Evolutionary conservation across 2,888 invertebrate species (phyloP), one percentile per base, ranked within the genome.

Genomic region (Drosophila mimica): DNA sequence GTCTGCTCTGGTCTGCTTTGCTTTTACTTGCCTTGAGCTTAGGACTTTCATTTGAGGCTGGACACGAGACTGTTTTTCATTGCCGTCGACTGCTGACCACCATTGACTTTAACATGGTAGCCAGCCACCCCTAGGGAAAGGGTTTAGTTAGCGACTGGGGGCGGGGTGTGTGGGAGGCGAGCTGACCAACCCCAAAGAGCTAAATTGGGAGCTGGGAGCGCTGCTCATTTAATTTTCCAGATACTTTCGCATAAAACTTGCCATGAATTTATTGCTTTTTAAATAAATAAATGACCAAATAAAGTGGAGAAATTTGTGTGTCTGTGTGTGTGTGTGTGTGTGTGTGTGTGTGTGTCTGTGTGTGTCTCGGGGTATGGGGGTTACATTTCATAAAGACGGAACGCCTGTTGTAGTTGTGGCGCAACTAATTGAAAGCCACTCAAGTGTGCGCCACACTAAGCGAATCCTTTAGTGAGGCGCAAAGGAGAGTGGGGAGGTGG

Each of bases 351-450:
- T 48, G 36, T 13, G 36, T 4, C n/a, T 6, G 31, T 0, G 48
- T 31, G 30, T 11, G 25, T 30, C 20, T 33, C 4, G 43, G n/a
- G 28, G 17, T 9, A 51, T 43, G 34, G 25, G 33, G 0, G 20
- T 15, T 15, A 2, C 34, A 3, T 43, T 69, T 63, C 34, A 56
- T 51, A 69, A 58, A 36, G 54, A 43, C 38, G 36, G 38, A 30
- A 36, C 38, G 61, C 52, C 62, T 58, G 59, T 70, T 76, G 82
- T 74, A 76, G 82, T 77, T 82, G 84, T 77, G 87, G 80, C 81
- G 65, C 82, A 91, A 88, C 91, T 92, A 92, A 92, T 92, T 92
- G 92, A 91, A 92, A 92, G 83, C 89, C 82, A 90, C 82, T 91
- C 91, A 92, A 91, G 86, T 88, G 83, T 81, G 65, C 54, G 49